Percentiles rank a stretch among this genome's conserved stretches.
Evolutionary conservation across 2,888 invertebrate genomes (phyloP).

Genomic region (Smittia sp.): DNA sequence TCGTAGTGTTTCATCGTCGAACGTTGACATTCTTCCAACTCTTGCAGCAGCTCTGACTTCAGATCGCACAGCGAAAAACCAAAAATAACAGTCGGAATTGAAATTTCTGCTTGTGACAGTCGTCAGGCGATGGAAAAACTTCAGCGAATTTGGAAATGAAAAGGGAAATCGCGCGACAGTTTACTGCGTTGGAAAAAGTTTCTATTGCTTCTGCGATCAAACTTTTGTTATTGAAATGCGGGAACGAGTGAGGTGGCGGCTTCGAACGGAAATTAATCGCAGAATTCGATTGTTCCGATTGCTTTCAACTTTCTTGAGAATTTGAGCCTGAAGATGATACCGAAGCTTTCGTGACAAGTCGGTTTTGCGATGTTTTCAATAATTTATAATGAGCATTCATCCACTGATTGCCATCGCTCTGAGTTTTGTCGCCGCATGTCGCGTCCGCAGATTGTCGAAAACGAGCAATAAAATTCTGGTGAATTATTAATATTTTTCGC

Average conservation of each 20-base stretch:
- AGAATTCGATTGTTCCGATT: neutral
- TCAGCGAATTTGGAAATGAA: neutral
- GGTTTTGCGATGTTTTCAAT: too few species aligned
- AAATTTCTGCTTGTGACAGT: neutral
- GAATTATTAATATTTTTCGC: neutral
- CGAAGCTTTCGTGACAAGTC: too few species aligned
- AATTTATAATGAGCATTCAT: too few species aligned
- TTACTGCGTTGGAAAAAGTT: neutral
- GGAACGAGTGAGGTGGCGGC: too few species aligned
- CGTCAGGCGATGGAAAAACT: neutral
- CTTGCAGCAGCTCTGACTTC: too few species aligned
- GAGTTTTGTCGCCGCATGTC: neutral
- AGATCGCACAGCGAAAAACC: neutral
- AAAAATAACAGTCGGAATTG: neutral
- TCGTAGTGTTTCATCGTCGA: neutral
- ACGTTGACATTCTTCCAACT: neutral
- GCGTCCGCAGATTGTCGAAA: neutral
- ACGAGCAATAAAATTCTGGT: neutral
- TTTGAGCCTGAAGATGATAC: too few species aligned
- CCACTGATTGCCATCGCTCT: neutral
- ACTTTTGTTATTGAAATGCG: neutral
- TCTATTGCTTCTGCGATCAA: neutral
- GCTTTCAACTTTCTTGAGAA: neutral
- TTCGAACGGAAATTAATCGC: too few species aligned
- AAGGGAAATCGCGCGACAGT: neutral